Evolutionary conservation across 2,888 invertebrate species (phyloP), one percentile per base, ranked within the genome.

Genomic region (Ischnura elegans): DNA sequence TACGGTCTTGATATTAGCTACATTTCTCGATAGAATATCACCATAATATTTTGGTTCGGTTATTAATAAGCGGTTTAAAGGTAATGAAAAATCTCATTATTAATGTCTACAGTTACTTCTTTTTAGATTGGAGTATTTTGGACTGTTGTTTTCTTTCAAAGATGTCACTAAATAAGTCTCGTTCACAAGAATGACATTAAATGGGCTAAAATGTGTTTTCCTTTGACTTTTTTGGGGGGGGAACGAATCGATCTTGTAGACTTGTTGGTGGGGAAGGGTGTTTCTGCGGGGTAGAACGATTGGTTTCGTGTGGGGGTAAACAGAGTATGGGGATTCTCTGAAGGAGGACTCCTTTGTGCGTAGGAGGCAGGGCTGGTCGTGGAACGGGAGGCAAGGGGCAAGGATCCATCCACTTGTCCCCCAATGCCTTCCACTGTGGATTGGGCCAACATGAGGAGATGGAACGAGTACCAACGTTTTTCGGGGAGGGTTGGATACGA

Each of bases 171-270:
- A n/a, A n/a, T n/a, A 29, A 13, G 25, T 43, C 46, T 21, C 90
- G 8, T 61, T 8, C 55, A 61, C 90, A 61, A 42, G 51, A 51
- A 55, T 55, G 87, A 42, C 87, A 55, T 42, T 55, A 36, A 43
- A 16, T 36, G 42, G 42, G 25, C 61, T 90, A 42, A 90, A 90
- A 66, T n/a, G 90, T 90, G 43, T 90, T 90, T 90, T 25, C 90
- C 43, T 66, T 87, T 42, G 42, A 66, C 61, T 45, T 43, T 61
- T 90, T 66, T n/a, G n/a, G n/a, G n/a, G n/a, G n/a, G 90, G 61
- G 42, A 61, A 61, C 36, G 90, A 90, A 55, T 87, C 47, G 86
- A 86, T 45, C 46, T 51, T 51, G 36, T 29, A 36, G 43, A 36
- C n/a, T n/a, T n/a, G n/a, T n/a, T n/a, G n/a, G n/a, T n/a, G n/a